Evolutionary conservation across 2,113 vertebrate genomes (phyloP).

Genomic region (Hippocampus guttulatus): DNA sequence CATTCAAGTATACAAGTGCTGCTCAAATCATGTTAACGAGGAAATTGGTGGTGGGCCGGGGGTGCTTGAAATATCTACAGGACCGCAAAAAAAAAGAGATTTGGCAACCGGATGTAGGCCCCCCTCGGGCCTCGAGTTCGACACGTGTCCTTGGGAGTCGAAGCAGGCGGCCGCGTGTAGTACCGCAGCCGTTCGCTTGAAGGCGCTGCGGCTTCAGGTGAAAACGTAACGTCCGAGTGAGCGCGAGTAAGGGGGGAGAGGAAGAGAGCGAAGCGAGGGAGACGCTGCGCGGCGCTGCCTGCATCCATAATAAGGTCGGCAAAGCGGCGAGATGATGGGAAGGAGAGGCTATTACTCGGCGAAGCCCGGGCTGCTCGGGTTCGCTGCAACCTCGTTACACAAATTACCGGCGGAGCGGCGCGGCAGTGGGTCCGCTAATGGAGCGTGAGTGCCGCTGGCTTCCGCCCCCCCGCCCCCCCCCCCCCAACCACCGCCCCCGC

Average conservation of each 20-base stretch:
- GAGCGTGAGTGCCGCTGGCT: constrained; percentile 65
- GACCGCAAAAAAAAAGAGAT: too few species aligned
- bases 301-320: constrained; percentile 37
- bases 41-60: too few species aligned
- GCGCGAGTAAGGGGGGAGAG: not conserved
- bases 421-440: constrained; percentile 70
- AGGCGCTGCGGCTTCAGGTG: constrained; percentile 52
- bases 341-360: constrained; percentile 44
- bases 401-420: constrained; percentile 70
- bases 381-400: constrained; percentile 67
- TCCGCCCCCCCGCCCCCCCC: constrained; percentile 16
- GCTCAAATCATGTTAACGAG: too few species aligned
- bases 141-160: not conserved
- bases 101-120: not conserved
- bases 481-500: not conserved
- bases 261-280: constrained; percentile 1
- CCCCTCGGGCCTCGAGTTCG: not conserved
- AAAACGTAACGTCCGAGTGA: constrained; percentile 46
- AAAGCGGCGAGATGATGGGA: constrained; percentile 20
- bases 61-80: not conserved
- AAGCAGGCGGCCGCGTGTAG: not conserved
- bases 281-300: constrained; percentile 12
- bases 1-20: too few species aligned
- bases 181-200: constrained; percentile 32
- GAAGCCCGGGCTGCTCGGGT: constrained; percentile 49